Evolutionary conservation across 2,888 invertebrate genomes (phyloP).

Genomic region (Argyra leucocephala): DNA sequence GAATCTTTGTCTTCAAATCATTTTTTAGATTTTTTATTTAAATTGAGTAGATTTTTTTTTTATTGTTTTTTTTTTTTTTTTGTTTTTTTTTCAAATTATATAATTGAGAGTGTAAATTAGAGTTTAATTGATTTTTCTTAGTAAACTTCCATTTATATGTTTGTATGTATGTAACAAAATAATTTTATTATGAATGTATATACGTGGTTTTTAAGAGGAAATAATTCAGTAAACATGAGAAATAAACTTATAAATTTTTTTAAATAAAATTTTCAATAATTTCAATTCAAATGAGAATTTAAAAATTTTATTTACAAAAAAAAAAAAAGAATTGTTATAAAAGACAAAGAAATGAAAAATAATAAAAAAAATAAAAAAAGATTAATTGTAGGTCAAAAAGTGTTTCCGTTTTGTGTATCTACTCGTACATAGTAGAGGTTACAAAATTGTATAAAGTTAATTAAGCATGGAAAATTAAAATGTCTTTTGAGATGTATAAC

Average conservation of each 20-base stretch:
- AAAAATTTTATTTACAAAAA: too few relatives aligned
- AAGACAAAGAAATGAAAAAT: background rate
- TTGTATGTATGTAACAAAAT: too few relatives aligned
- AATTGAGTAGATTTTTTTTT: background rate
- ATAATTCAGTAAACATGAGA: too few relatives aligned
- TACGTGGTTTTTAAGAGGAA: too few relatives aligned
- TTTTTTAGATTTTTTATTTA: too few relatives aligned
- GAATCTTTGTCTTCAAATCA: too few relatives aligned
- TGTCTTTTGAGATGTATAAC: too few relatives aligned
- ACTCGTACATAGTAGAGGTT: background rate
- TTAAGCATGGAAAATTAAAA: background rate
- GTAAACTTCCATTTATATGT: background rate
- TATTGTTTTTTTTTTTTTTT: background rate
- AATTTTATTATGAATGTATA: too few relatives aligned
- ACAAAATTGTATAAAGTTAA: background rate
- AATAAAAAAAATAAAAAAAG: slow-evolving; percentile 2
- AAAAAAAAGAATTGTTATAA: too few relatives aligned
- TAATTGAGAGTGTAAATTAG: background rate
- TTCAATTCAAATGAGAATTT: too few relatives aligned
- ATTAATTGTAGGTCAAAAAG: background rate
- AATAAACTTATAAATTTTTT: too few relatives aligned
- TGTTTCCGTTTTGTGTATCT: background rate
- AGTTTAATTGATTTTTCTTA: background rate
- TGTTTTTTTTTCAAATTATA: background rate
- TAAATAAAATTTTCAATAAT: too few relatives aligned